Evolutionary conservation across 2,113 vertebrate species (phyloP).

Genomic region (Dryoscopus gambensis): DNA sequence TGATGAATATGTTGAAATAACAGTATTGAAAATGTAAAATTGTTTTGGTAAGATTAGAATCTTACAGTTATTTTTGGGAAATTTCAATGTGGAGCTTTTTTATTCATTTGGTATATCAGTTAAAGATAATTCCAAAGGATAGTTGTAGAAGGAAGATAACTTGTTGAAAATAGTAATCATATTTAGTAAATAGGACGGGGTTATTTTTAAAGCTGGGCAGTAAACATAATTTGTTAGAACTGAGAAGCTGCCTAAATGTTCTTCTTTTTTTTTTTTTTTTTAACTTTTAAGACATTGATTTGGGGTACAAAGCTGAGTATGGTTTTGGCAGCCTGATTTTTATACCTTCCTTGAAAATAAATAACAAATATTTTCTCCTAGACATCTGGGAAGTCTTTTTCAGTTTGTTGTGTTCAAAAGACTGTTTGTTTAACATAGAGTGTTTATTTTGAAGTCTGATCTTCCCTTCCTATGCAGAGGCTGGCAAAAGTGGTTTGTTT

Average conservation of each 20-base stretch:
- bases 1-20: not conserved
- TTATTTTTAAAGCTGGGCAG: not conserved
- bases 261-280: not conserved
- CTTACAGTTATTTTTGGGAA: not conserved
- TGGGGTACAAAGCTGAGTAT: not conserved
- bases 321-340: not conserved
- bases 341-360: not conserved
- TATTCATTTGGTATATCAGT: not conserved
- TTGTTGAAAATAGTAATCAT: not conserved
- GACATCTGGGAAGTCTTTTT: not conserved
- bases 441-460: slow-evolving; percentile 35
- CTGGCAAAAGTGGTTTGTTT: slow-evolving; percentile 33
- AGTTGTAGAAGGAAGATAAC: not conserved
- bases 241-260: not conserved
- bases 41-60: not conserved
- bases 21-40: not conserved
- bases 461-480: not conserved
- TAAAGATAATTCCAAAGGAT: not conserved
- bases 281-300: not conserved
- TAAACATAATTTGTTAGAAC: not conserved
- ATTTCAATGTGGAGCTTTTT: not conserved
- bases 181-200: not conserved
- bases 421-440: not conserved
- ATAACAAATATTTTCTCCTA: not conserved
- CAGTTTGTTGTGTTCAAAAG: not conserved